phyloP scores from a whole-genome alignment of 64 coral and sea anemone genomes.

The Montipora sp. region DNA sequence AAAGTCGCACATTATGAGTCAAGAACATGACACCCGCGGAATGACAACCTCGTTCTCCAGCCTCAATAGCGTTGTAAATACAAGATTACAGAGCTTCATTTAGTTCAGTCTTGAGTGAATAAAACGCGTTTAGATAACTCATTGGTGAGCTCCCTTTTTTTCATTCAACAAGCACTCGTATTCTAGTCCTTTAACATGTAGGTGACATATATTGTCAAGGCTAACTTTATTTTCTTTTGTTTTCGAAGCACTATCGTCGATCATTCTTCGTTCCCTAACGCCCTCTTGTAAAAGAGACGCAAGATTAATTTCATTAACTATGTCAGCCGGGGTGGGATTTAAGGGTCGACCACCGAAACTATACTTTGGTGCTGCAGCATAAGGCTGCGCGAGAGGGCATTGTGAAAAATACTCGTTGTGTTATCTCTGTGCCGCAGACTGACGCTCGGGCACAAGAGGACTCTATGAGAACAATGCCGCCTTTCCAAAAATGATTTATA shows the following conservation, averaged over 20 bases:
- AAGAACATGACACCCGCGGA: neutral
- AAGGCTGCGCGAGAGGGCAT: neutral
- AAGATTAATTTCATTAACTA: neutral
- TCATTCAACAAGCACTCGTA: neutral
- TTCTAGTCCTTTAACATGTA: too few species aligned
- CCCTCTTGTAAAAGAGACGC: too few species aligned
- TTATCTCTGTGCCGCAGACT: constrained; percentile 31
- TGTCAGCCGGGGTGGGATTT: neutral
- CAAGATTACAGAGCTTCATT: neutral
- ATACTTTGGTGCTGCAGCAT: neutral
- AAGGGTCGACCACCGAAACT: neutral
- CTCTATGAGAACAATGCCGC: constrained; percentile 34
- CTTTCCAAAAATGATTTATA: constrained; percentile 74
- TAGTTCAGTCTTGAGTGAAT: neutral
- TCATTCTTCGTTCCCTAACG: neutral
- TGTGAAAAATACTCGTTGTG: neutral
- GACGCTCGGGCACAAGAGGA: neutral
- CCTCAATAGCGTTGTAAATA: constrained; percentile 13
- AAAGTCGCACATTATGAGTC: neutral
- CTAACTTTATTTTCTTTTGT: neutral
- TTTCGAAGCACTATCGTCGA: neutral
- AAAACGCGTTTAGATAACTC: neutral
- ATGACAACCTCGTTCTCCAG: neutral
- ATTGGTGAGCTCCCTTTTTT: neutral
- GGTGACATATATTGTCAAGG: too few species aligned